These are phyloP conservation scores for Mormoops blainvillei DNA, from an alignment of 2,113 vertebrate genomes.

Conservation along the genomic window DNA sequence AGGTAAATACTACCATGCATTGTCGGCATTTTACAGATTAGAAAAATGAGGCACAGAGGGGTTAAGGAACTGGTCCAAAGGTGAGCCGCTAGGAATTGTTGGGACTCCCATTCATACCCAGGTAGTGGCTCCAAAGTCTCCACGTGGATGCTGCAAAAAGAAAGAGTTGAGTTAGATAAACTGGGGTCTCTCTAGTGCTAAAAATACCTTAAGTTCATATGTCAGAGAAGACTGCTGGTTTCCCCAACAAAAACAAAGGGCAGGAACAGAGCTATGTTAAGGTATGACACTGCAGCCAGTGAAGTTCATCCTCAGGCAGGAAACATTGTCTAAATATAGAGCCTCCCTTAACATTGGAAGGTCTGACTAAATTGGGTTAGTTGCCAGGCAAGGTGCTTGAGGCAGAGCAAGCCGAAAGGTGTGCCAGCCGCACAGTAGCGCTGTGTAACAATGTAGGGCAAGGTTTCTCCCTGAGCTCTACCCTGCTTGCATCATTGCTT, in stretches of 20 bases:
- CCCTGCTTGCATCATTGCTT: conserved; percentile 43
- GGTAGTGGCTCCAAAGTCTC: not conserved
- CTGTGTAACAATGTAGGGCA: conserved; percentile 57
- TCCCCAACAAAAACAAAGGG: not conserved
- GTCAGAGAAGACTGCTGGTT: not conserved
- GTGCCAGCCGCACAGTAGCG: conserved; percentile 42
- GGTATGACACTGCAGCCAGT: conserved; percentile 54
- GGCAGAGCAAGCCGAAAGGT: conserved; percentile 52
- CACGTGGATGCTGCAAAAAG: not conserved
- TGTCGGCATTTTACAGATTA: not conserved
- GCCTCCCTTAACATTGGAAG: conserved; percentile 61
- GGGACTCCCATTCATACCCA: not conserved
- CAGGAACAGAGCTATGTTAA: conserved; percentile 32
- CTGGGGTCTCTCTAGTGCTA: conserved; percentile 3
- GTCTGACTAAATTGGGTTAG: conserved; percentile 72
- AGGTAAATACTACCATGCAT: not conserved
- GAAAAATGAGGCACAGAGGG: not conserved
- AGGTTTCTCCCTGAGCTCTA: conserved; percentile 41
- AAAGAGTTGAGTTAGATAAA: not conserved
- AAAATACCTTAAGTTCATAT: not conserved
- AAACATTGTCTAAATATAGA: conserved; percentile 73
- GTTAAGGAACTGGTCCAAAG: conserved; percentile 5
- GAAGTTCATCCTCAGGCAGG: conserved; percentile 63
- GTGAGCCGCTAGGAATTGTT: not conserved
- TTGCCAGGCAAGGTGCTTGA: conserved; percentile 44